Evolutionary conservation across 2,888 invertebrate species (phyloP).

Genomic region (Platycheirus rosarum): DNA sequence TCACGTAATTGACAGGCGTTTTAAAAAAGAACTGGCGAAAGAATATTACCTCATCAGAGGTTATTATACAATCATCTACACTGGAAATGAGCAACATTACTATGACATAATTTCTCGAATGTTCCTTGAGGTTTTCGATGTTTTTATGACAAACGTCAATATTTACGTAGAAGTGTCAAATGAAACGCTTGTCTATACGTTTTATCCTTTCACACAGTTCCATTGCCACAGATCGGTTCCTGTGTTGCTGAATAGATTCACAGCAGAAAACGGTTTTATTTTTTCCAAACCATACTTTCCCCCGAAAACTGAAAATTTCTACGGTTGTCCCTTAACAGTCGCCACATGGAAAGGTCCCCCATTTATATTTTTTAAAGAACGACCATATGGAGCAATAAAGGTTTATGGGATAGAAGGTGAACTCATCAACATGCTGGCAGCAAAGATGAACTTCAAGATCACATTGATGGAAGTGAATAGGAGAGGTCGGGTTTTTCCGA

Average conservation of each 20-base stretch:
- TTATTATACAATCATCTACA: slow-evolving; percentile 78
- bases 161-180: slow-evolving; percentile 76
- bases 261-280: slow-evolving; percentile 32
- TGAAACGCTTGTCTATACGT: slow-evolving; percentile 77
- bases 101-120: slow-evolving; percentile 76
- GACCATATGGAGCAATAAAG: slow-evolving; percentile 69
- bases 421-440: slow-evolving; percentile 76
- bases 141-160: slow-evolving; percentile 79
- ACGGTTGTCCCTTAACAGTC: slow-evolving; percentile 42
- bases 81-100: slow-evolving; percentile 75
- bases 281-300: slow-evolving; percentile 43
- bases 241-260: slow-evolving; percentile 73
- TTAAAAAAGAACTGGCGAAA: slow-evolving; percentile 20
- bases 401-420: slow-evolving; percentile 74
- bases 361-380: slow-evolving; percentile 24
- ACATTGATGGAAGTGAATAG: slow-evolving; percentile 66
- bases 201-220: slow-evolving; percentile 78
- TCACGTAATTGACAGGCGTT: slow-evolving; percentile 32
- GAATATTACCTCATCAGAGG: slow-evolving; percentile 69
- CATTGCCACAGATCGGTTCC: slow-evolving; percentile 77
- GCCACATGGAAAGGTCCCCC: slow-evolving; percentile 50
- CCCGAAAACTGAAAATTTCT: slow-evolving; percentile 47
- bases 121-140: slow-evolving; percentile 78
- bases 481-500: slow-evolving; percentile 76
- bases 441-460: slow-evolving; percentile 80